Evolutionary conservation across 2,888 invertebrate genomes (phyloP).

Genomic region (Anthophora plumipes): DNA sequence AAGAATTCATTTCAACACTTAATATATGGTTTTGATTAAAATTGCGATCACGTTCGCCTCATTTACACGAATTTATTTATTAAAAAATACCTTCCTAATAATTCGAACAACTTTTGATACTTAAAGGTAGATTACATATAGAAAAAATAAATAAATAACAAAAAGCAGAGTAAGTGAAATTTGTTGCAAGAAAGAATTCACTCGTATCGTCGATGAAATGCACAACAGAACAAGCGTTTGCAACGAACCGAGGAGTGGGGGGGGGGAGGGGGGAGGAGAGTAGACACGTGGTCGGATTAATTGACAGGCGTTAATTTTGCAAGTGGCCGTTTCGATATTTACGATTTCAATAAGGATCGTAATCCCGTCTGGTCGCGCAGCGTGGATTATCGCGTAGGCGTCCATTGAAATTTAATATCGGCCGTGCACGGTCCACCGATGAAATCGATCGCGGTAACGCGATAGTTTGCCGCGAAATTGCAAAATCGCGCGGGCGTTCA

Average conservation of each 20-base stretch:
- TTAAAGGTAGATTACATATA: too few species aligned
- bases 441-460: constrained; percentile 65
- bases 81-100: too few species aligned
- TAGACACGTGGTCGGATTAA: constrained; percentile 32
- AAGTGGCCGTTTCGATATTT: constrained; percentile 57
- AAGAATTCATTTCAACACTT: too few species aligned
- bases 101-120: too few species aligned
- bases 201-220: neutral
- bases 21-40: too few species aligned
- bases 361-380: constrained; percentile 51
- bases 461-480: constrained; percentile 62
- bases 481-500: constrained; percentile 39
- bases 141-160: neutral
- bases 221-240: neutral
- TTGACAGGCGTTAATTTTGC: constrained; percentile 40
- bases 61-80: too few species aligned
- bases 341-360: constrained; percentile 64
- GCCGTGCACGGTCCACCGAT: constrained; percentile 42
- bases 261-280: too few species aligned
- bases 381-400: constrained; percentile 60
- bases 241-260: too few species aligned
- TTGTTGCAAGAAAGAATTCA: neutral
- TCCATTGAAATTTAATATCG: constrained; percentile 71
- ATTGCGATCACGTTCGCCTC: too few species aligned
- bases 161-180: neutral